Conservation (phyloP, 2,888 invertebrate genomes). For the Cerceris ruficornis region DNA sequence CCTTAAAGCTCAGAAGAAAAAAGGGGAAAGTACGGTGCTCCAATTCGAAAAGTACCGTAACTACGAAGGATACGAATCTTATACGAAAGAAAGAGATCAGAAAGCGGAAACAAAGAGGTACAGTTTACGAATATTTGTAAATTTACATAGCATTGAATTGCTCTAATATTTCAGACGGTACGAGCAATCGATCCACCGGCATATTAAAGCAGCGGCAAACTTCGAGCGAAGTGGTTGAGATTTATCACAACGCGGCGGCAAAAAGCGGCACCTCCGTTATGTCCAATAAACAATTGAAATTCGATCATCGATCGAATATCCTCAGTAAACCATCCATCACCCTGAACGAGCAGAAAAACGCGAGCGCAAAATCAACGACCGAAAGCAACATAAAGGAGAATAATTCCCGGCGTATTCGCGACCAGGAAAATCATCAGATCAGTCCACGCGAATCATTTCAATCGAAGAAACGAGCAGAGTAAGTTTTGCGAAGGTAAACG, state of each 20-base stretch:
- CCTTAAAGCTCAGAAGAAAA: constrained; percentile 66
- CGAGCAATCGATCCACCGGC: constrained; percentile 16
- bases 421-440: constrained; percentile 13
- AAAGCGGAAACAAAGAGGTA: constrained; percentile 62
- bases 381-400: constrained; percentile 18
- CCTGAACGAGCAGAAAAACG: constrained; percentile 15
- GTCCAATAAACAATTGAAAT: constrained; percentile 66
- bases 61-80: constrained; percentile 66
- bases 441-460: background rate
- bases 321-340: constrained; percentile 24
- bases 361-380: constrained; percentile 2
- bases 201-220: constrained; percentile 47
- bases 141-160: constrained; percentile 16
- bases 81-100: constrained; percentile 55
- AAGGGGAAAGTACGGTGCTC: constrained; percentile 67
- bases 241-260: constrained; percentile 73
- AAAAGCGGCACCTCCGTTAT: constrained; percentile 69
- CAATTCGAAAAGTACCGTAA: constrained; percentile 73
- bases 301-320: constrained; percentile 35
- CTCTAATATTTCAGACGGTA: constrained; percentile 34
- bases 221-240: constrained; percentile 71
- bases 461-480: constrained; percentile 32
- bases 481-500: constrained; percentile 24
- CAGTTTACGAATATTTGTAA: background rate
- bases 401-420: background rate